phyloP scores from a whole-genome alignment of 2,888 invertebrate genomes.

The Pristionchus exspectatus region DNA sequence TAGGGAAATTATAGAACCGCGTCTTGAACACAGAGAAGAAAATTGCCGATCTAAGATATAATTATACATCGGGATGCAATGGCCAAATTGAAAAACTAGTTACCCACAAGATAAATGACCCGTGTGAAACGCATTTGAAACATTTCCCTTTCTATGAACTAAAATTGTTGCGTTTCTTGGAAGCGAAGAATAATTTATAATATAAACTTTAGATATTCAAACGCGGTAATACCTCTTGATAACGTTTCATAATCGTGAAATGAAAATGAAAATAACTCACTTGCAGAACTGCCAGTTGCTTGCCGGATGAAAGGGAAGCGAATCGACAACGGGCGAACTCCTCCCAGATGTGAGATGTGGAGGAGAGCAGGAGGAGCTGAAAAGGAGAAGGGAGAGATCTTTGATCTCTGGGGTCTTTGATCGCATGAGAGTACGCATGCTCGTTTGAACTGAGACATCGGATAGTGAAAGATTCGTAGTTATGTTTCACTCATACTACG shows the following conservation, averaged over 20 bases:
- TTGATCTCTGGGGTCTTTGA: neutral
- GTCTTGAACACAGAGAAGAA: neutral
- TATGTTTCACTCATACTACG: neutral
- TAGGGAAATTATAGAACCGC: neutral
- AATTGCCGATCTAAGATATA: neutral
- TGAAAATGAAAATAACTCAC: neutral
- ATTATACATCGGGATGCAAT: no score
- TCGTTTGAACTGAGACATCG: no score
- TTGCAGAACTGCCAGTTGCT: constrained; percentile 47
- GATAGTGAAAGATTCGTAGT: neutral
- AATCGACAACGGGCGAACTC: constrained; percentile 47
- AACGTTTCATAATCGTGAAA: neutral
- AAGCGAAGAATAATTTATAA: no score
- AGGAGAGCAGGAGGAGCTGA: constrained; percentile 50
- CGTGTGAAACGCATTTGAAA: neutral
- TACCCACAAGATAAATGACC: neutral
- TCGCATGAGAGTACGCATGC: no score
- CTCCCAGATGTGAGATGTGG: constrained; percentile 52
- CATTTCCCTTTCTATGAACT: neutral
- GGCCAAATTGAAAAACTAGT: neutral
- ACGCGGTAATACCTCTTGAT: no score
- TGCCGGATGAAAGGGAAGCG: constrained; percentile 16
- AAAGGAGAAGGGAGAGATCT: neutral
- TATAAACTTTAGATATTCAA: no score
- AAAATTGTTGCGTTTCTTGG: no score